Conservation (phyloP, 2,888 invertebrate species). For the Serrognathus titanus region DNA sequence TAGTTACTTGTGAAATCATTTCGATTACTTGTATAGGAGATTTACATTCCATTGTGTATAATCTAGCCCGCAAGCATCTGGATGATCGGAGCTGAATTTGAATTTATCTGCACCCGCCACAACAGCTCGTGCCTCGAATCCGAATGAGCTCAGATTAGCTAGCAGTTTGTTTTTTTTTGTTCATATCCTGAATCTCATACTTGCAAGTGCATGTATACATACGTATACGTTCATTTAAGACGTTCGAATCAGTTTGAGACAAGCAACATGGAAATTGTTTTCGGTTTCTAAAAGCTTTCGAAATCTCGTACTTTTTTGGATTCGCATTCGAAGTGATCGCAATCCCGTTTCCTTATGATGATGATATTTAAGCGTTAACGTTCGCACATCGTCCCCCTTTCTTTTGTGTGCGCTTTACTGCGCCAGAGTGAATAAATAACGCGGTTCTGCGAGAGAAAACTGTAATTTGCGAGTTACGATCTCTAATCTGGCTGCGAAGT, state of each 20-base stretch:
- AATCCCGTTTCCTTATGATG: no score
- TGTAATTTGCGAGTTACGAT: slow-evolving; percentile 4
- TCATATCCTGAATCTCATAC: no score
- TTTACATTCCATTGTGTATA: slow-evolving; percentile 18
- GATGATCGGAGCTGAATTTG: slow-evolving; percentile 10
- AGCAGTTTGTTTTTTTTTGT: slow-evolving; percentile 6
- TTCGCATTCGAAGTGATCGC: no score
- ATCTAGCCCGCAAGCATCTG: slow-evolving; percentile 14
- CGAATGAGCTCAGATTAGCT: slow-evolving; percentile 12
- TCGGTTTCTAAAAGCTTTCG: no score
- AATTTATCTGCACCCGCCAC: slow-evolving; percentile 13
- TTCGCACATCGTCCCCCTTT: not conserved
- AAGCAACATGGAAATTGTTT: no score
- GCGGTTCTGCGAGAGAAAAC: slow-evolving; percentile 3
- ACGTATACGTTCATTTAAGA: no score
- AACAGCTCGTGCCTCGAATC: slow-evolving; percentile 11
- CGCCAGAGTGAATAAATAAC: not conserved
- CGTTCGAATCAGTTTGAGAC: no score
- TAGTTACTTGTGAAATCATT: no score
- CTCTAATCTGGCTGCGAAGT: slow-evolving; percentile 11
- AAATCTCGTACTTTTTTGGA: no score
- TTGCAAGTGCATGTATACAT: no score
- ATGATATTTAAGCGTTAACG: no score
- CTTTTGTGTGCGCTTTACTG: not conserved
- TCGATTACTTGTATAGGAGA: slow-evolving; percentile 2